Evolutionary conservation across 2,797 vertebrate genomes (phyloP).

Genomic region (Choloepus didactylus): DNA sequence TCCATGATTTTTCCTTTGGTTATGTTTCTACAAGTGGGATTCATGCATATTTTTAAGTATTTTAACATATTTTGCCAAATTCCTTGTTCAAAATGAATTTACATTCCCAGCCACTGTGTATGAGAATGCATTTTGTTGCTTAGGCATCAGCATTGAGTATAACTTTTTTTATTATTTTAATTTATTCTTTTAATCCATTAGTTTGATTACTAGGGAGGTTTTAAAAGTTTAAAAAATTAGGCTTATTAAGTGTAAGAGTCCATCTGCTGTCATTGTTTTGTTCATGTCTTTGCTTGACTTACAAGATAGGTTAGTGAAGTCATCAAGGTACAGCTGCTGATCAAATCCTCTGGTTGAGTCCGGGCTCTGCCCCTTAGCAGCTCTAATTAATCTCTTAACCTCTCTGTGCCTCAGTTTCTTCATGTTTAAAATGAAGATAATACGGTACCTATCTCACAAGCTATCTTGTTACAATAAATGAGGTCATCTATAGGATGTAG

Average conservation of each 20-base stretch:
- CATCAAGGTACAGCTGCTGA: background rate
- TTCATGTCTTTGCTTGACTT: background rate
- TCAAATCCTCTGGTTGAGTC: background rate
- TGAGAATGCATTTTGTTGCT: background rate
- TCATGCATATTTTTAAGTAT: conserved; percentile 13
- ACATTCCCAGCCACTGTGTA: background rate
- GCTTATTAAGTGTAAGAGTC: background rate
- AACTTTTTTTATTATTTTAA: background rate
- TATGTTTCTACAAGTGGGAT: conserved; percentile 8
- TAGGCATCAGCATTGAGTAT: background rate
- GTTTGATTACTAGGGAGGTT: background rate
- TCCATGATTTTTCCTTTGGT: background rate
- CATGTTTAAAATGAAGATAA: background rate
- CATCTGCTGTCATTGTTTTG: background rate
- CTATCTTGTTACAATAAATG: background rate
- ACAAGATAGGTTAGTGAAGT: background rate
- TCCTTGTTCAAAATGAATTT: conserved; percentile 4
- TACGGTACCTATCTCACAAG: background rate
- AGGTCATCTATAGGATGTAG: background rate
- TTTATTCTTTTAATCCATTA: background rate
- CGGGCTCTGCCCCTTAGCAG: background rate
- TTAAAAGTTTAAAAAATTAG: background rate
- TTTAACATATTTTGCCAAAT: conserved; percentile 31
- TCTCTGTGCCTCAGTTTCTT: background rate
- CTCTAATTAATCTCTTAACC: background rate